Base-by-base conservation (phyloP, 1,140 invertebrate species). In the Drosophila mauritiana region DNA sequence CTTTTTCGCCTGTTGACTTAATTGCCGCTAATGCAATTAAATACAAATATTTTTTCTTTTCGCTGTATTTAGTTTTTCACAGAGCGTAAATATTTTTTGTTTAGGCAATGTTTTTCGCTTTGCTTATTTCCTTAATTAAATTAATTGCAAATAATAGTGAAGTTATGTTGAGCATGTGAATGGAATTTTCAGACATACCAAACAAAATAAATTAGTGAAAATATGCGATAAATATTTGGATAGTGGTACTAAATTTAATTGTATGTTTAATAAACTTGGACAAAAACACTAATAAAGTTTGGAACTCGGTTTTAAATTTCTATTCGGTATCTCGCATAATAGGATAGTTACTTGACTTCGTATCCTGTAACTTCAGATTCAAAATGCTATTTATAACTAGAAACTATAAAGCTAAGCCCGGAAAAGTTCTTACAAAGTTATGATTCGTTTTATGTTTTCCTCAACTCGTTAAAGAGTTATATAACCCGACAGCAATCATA, bases 1-100 rank as follows among this genome's bases (percentile, higher is more conserved):
- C 25, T 69, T 40, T 73, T 79, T 81, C 46, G 59, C 43, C 43
- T 39, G 56, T 49, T 67, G 64, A 42, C 13, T 86, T 80, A 82
- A 82, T 88, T 85, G 78, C 54, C 51, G 67, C 27, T 85, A 85
- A 85, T 86, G 83, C 73, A 85, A 85, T 85, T 85, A 86, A 74
- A 77, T 46, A 78, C 56, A 74, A 81, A 86, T 86, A 86, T 85
- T 81, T 85, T 68, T 73, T 61, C 42, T 36, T 49, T 70, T 70
- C 67, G 61, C 61, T 61, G 61, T 74, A 55, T 74, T 83, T 64
- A 78, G 69, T 82, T 84, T 82, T 76, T 76, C 72, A 48, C 48
- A 73, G 49, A 68, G 62, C 63, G 62, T 68, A 80, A 74, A 73
- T 75, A 59, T 65, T 83, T 80, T 39, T 68, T 59, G 45, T 22